Base-by-base conservation (phyloP, 2,888 invertebrate genomes). In the Parelbella ahira region DNA sequence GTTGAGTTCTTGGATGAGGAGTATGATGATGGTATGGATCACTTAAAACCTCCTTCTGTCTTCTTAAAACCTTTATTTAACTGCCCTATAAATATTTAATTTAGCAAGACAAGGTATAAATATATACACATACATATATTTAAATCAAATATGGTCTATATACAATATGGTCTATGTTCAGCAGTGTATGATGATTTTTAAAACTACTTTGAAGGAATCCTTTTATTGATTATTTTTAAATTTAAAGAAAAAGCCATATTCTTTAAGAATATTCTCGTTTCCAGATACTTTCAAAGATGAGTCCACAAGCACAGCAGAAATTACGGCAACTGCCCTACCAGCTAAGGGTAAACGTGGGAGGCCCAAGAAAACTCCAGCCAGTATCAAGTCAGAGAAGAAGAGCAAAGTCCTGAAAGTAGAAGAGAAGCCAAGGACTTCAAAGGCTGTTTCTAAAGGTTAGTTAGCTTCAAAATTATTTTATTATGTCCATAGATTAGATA, bases 1-100 rank as follows among this genome's bases (percentile, higher is more conserved):
- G 63, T 70, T 3, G 83, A 84, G 33, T 86, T 72, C 27, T 51
- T 84, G 0, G 83, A 84, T 0, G 83, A 80, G 0, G 72, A 73
- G 7, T 76, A 61, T 47, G 65, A 46, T 8, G 68, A 76, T 46
- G 81, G 78, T 81, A 56, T n/a, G n/a, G n/a, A n/a, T n/a, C n/a
- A n/a, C n/a, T n/a, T n/a, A n/a, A n/a, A n/a, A n/a, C n/a, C n/a
- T n/a, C n/a, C n/a, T n/a, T n/a, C n/a, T n/a, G n/a, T n/a, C n/a
- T n/a, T n/a, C n/a, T n/a, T n/a, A n/a, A n/a, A n/a, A n/a, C n/a
- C n/a, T n/a, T n/a, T n/a, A n/a, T n/a, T n/a, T n/a, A n/a, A n/a
- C n/a, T n/a, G n/a, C n/a, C n/a, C n/a, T n/a, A n/a, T n/a, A n/a
- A n/a, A n/a, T n/a, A n/a, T n/a, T n/a, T n/a, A n/a, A n/a, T n/a